Conservation (phyloP, 1,140 invertebrate genomes). For the Phenacoccus solenopsis region DNA sequence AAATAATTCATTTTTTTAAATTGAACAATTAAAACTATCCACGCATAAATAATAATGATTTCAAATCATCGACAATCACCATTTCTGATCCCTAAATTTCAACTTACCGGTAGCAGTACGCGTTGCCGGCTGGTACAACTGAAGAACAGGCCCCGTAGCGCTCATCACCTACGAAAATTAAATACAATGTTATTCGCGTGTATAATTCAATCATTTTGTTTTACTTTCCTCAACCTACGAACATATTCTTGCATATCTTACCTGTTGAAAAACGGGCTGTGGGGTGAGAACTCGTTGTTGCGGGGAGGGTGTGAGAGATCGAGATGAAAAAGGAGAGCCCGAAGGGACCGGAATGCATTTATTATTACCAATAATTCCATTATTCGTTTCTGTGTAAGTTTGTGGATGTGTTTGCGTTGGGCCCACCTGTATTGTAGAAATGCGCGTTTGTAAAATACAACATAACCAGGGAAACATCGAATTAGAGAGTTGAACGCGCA, state of each 20-base stretch:
- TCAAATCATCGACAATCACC: neutral
- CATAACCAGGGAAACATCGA: too few species aligned
- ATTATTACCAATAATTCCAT: slow-evolving; percentile 10
- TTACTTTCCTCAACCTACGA: neutral
- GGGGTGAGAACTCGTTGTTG: slow-evolving; percentile 27
- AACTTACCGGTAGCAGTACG: slow-evolving; percentile 19
- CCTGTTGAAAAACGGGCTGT: slow-evolving; percentile 27
- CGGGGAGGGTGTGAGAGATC: slow-evolving; percentile 29
- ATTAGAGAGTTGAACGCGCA: too few species aligned
- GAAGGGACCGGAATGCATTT: slow-evolving; percentile 25
- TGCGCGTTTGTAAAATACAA: neutral
- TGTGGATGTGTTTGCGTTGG: neutral
- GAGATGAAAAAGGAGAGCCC: slow-evolving; percentile 29
- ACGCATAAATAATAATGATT: too few species aligned
- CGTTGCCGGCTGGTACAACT: slow-evolving; percentile 22
- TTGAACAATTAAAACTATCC: too few species aligned
- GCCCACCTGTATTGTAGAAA: neutral
- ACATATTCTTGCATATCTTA: neutral
- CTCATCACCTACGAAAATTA: slow-evolving; percentile 24
- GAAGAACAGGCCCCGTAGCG: slow-evolving; percentile 23
- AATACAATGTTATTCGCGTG: neutral
- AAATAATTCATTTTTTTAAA: too few species aligned
- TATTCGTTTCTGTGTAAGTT: neutral
- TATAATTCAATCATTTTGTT: neutral
- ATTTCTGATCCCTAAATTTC: neutral